A percentile compares a stretch with the other conserved stretches of the same genome.
Evolutionary conservation across 2,888 invertebrate genomes (phyloP).

Genomic region (Aporophyla nigra): DNA sequence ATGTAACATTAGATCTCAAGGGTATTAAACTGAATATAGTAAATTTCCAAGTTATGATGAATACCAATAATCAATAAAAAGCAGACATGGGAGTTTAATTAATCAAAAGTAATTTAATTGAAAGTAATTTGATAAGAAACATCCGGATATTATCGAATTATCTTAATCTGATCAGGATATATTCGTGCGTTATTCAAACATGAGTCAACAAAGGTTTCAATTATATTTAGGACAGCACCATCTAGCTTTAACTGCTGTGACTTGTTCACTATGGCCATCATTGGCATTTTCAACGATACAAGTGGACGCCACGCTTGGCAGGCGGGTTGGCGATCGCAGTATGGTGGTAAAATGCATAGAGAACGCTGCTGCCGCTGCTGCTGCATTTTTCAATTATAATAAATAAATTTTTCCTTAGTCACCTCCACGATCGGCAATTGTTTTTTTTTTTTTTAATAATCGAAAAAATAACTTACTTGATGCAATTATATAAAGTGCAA

Average conservation of each 20-base stretch:
- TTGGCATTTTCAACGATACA: too few species aligned
- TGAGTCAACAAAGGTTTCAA: slow-evolving; percentile 1
- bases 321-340: too few species aligned
- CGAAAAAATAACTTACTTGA: slow-evolving; percentile 23
- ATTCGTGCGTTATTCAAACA: not conserved
- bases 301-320: too few species aligned
- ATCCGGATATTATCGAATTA: slow-evolving; percentile 1
- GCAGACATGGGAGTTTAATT: not conserved
- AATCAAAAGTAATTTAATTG: not conserved
- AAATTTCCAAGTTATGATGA: not conserved
- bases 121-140: not conserved
- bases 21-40: not conserved
- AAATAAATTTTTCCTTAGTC: not conserved
- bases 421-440: not conserved
- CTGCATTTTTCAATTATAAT: not conserved
- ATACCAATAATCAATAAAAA: not conserved
- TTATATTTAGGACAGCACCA: slow-evolving; percentile 13
- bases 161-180: slow-evolving; percentile 17
- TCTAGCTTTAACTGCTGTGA: slow-evolving; percentile 10
- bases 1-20: not conserved
- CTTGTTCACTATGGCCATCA: too few species aligned
- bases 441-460: not conserved
- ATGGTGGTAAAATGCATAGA: too few species aligned
- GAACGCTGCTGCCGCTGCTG: too few species aligned
- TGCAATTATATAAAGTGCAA: not conserved